Evolutionary conservation across 2,888 invertebrate species (phyloP), one percentile per base, ranked within the genome.

Genomic region (Zaprionus lineosus): DNA sequence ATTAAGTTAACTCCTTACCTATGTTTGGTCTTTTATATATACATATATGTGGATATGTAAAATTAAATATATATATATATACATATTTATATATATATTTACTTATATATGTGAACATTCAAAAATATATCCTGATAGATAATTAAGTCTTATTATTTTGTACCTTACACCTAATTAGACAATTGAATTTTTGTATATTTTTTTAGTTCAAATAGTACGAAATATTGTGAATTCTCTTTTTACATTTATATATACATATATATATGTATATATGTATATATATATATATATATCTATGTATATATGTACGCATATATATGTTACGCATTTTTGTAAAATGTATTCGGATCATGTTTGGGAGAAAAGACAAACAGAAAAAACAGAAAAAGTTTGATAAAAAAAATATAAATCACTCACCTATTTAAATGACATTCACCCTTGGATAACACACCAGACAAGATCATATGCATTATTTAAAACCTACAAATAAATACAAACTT

Each of bases 101-200:
- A n/a, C n/a, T n/a, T n/a, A n/a, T n/a, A n/a, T n/a, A n/a, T n/a
- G n/a, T n/a, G n/a, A n/a, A n/a, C n/a, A 29, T 12, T 14, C 28
- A 28, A 43, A 68, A 36, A 39, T 47, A 40, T 18, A 48, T 43
- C 21, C 29, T 31, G 18, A 31, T 47, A 40, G 14, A 47, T 37
- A 40, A 40, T n/a, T 50, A 46, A 60, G 16, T 65, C 47, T 33
- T 59, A 59, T 60, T 59, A 67, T 76, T 62, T 81, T 57, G 36
- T 62, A 61, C 29, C 40, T 48, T 81, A 83, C 47, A 43, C 60
- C 77, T 84, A 77, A 77, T 76, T 77, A 77, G 84, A 60, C 69
- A 84, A 83, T 76, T 81, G 68, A 78, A 63, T 57, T 81, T 65
- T 70, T 40, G 53, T 67, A 50, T 59, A 67, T 33, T 59, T 57